phyloP scores from a whole-genome alignment of 2,797 vertebrate species.

The Alfaro cultratus region DNA sequence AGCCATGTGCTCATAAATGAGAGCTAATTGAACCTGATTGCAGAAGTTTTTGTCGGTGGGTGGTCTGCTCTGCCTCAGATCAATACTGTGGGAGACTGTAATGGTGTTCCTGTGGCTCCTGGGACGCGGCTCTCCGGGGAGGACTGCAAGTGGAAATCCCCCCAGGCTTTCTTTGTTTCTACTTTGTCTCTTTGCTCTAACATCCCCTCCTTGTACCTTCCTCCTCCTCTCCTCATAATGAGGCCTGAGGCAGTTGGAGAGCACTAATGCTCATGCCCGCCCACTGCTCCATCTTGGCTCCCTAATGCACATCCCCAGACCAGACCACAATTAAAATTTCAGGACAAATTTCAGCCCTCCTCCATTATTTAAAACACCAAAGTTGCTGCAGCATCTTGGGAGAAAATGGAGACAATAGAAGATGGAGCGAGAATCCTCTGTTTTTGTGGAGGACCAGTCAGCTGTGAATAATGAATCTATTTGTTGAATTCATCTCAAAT shows the following conservation, averaged over 20 bases:
- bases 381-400: constrained; percentile 57
- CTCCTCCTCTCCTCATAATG: constrained; percentile 48
- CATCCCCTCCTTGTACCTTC: not conserved
- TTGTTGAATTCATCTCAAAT: constrained; percentile 3
- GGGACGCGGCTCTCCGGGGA: constrained; percentile 41
- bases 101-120: constrained; percentile 30
- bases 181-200: constrained; percentile 19
- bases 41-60: constrained; percentile 53
- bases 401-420: constrained; percentile 59
- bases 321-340: constrained; percentile 82
- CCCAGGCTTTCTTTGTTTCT: constrained; percentile 32
- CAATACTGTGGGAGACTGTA: constrained; percentile 37
- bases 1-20: constrained; percentile 59
- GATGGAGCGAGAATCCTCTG: constrained; percentile 28
- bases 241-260: constrained; percentile 62
- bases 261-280: constrained; percentile 70
- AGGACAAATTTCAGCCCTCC: constrained; percentile 72
- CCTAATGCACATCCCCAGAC: constrained; percentile 78
- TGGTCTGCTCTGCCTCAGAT: constrained; percentile 31
- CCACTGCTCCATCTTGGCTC: constrained; percentile 38
- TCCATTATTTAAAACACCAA: constrained; percentile 80
- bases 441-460: not conserved
- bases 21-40: constrained; percentile 67
- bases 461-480: not conserved
- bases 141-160: constrained; percentile 35